phyloP scores from a whole-genome alignment of 2,888 invertebrate genomes.

The Augochlorella aurata region DNA sequence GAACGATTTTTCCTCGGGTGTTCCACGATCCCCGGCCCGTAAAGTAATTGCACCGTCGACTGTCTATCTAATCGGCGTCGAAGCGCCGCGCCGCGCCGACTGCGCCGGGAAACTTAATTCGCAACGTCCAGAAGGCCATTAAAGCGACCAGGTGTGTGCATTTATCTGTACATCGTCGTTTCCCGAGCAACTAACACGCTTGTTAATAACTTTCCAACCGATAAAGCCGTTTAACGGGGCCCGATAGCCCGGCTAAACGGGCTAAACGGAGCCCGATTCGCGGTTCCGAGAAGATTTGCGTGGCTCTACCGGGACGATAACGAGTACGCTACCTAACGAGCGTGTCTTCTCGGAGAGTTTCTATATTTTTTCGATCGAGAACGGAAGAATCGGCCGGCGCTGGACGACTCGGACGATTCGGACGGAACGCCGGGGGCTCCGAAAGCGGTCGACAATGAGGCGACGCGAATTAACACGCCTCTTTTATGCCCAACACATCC shows the following conservation, averaged over 20 bases:
- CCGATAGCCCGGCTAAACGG: neutral
- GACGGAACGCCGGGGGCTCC: conserved; percentile 11
- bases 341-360: conserved; percentile 11
- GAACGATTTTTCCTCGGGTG: neutral
- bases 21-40: neutral
- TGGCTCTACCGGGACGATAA: neutral
- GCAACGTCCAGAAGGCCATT: conserved; percentile 12
- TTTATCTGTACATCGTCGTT: conserved; percentile 27
- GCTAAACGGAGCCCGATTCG: neutral
- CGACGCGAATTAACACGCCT: conserved; percentile 57
- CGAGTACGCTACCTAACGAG: conserved; percentile 1
- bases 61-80: conserved; percentile 3
- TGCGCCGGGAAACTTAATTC: conserved; percentile 18
- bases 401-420: conserved; percentile 11
- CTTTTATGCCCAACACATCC: conserved; percentile 53
- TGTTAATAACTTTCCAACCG: conserved; percentile 41
- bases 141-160: conserved; percentile 2
- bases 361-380: conserved; percentile 26
- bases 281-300: neutral
- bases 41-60: conserved; percentile 5
- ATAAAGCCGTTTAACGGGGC: conserved; percentile 33
- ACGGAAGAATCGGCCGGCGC: neutral
- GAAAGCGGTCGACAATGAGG: conserved; percentile 44
- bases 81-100: neutral
- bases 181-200: conserved; percentile 11